Conservation (phyloP, 1,140 invertebrate genomes). For the Druon quercuslanigerum region DNA sequence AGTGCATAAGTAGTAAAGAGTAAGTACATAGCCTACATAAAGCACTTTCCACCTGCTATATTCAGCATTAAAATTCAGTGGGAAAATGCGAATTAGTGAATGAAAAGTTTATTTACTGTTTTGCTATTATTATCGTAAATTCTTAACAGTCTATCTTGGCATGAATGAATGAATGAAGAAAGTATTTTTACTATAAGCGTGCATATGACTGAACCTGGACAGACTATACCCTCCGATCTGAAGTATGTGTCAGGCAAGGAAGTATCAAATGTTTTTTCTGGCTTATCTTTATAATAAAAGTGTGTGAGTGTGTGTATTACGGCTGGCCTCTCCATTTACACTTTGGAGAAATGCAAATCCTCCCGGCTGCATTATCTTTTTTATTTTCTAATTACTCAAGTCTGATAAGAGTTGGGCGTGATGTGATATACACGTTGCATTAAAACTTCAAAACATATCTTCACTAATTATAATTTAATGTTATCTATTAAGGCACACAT, state of each 20-base stretch:
- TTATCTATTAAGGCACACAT: too few species aligned
- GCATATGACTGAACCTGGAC: slow-evolving; percentile 14
- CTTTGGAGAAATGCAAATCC: neutral
- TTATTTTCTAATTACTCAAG: slow-evolving; percentile 1
- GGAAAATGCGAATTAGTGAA: slow-evolving; percentile 2
- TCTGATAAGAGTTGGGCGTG: too few species aligned
- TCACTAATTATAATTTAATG: too few species aligned
- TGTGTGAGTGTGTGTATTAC: neutral
- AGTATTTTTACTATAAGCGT: slow-evolving; percentile 24
- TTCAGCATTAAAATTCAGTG: slow-evolving; percentile 6
- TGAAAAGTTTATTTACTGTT: slow-evolving; percentile 21
- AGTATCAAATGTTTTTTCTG: slow-evolving; percentile 26
- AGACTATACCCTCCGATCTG: neutral
- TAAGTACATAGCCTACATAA: neutral
- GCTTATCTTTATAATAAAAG: neutral
- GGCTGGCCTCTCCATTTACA: neutral
- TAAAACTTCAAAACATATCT: too few species aligned
- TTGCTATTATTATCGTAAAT: neutral
- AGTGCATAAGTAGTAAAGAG: too few species aligned
- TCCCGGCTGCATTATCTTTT: neutral
- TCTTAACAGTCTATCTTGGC: neutral
- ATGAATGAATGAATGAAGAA: slow-evolving; percentile 18
- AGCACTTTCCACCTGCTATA: slow-evolving; percentile 14
- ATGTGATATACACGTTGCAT: too few species aligned
- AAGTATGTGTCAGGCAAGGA: slow-evolving; percentile 23